phyloP scores from a whole-genome alignment of 2,888 invertebrate species.

The Molorchus minor region DNA sequence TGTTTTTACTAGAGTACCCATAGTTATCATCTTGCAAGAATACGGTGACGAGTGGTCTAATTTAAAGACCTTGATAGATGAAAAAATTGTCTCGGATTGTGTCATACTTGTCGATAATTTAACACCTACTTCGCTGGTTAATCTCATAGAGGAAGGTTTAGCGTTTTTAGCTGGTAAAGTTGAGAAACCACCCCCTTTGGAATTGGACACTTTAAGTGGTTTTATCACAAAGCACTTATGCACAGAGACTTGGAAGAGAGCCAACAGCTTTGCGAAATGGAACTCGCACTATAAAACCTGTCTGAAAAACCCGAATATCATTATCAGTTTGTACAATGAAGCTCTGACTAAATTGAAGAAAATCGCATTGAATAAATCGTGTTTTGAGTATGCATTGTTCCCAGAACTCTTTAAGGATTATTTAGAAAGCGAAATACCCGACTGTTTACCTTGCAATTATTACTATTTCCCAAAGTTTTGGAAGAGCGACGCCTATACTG shows the following conservation, averaged over 20 bases:
- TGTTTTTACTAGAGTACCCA: constrained; percentile 55
- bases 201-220: constrained; percentile 68
- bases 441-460: constrained; percentile 71
- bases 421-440: constrained; percentile 62
- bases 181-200: constrained; percentile 65
- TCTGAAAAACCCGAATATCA: constrained; percentile 67
- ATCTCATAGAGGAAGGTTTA: constrained; percentile 51
- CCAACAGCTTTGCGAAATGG: constrained; percentile 61
- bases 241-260: constrained; percentile 70
- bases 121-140: constrained; percentile 36
- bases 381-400: constrained; percentile 70
- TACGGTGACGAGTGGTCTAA: constrained; percentile 33
- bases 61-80: constrained; percentile 40
- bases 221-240: constrained; percentile 69
- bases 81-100: constrained; percentile 51
- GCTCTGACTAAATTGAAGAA: constrained; percentile 71
- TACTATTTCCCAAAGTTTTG: constrained; percentile 74
- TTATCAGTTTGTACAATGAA: constrained; percentile 73
- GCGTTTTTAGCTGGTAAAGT: constrained; percentile 65
- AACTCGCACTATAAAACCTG: constrained; percentile 62
- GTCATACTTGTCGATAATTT: constrained; percentile 46
- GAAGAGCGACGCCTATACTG: constrained; percentile 65
- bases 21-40: constrained; percentile 50
- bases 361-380: constrained; percentile 69
- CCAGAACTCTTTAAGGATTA: constrained; percentile 71